Conservation (phyloP, 2,797 vertebrate species). For the Silurus aristotelis region DNA sequence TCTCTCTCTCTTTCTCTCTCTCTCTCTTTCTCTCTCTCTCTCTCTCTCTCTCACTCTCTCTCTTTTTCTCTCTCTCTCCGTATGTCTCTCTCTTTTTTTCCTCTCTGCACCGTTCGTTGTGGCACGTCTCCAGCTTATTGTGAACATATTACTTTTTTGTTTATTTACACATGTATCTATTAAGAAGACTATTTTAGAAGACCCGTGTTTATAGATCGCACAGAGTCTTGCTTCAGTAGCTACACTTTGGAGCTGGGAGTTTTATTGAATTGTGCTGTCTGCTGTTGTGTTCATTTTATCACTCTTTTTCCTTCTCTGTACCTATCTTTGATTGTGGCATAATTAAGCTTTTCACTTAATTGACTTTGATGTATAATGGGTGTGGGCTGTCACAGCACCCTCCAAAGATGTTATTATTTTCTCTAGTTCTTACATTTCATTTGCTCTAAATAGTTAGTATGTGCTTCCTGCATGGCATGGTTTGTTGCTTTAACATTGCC, state of each 20-base stretch:
- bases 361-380: slow-evolving; percentile 67
- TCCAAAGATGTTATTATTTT: slow-evolving; percentile 57
- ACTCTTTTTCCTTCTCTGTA: slow-evolving; percentile 44
- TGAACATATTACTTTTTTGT: slow-evolving; percentile 69
- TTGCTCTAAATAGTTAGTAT: background rate
- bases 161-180: slow-evolving; percentile 74
- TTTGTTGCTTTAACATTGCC: slow-evolving; percentile 16
- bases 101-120: slow-evolving; percentile 59
- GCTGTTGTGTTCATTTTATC: slow-evolving; percentile 56
- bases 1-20: slow-evolving; percentile 24
- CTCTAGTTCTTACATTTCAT: slow-evolving; percentile 29
- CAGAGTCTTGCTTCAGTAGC: slow-evolving; percentile 52
- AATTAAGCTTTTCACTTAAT: slow-evolving; percentile 76
- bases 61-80: slow-evolving; percentile 49
- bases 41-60: slow-evolving; percentile 30
- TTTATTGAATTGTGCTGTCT: slow-evolving; percentile 77
- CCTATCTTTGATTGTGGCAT: slow-evolving; percentile 60
- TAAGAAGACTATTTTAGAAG: slow-evolving; percentile 69
- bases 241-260: slow-evolving; percentile 66
- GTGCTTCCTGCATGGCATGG: slow-evolving; percentile 12
- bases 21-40: slow-evolving; percentile 15
- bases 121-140: slow-evolving; percentile 69
- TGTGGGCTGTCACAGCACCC: slow-evolving; percentile 62
- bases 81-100: slow-evolving; percentile 43
- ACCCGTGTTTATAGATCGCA: slow-evolving; percentile 71